These are phyloP conservation scores for Icerya purchasi DNA, from an alignment of 2,888 invertebrate genomes.

Conservation along the genomic window DNA sequence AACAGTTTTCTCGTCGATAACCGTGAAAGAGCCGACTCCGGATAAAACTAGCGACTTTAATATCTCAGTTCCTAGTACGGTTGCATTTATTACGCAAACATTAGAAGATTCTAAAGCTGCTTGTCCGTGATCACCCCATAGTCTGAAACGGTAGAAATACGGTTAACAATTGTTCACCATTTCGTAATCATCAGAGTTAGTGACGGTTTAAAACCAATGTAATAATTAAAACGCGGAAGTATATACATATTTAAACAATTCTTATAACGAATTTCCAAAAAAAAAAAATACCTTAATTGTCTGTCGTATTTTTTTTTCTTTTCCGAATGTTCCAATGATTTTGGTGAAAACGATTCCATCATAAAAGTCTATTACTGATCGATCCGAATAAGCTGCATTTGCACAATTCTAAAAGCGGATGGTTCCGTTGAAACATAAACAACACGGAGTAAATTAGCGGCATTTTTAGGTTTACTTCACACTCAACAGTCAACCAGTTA, in stretches of 20 bases:
- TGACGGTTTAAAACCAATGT: not conserved
- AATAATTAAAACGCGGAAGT: not conserved
- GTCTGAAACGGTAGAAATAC: no score
- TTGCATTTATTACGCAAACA: constrained; percentile 83
- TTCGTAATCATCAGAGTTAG: not conserved
- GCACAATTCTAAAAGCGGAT: no score
- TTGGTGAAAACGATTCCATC: constrained; percentile 46
- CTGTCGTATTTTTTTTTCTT: constrained; percentile 60
- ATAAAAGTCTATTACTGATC: not conserved
- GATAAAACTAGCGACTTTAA: constrained; percentile 87
- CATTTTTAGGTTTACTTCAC: no score
- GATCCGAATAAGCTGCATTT: no score
- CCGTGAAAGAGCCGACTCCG: constrained; percentile 77
- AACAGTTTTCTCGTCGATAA: constrained; percentile 71
- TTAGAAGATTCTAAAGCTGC: constrained; percentile 64
- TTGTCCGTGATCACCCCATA: constrained; percentile 99
- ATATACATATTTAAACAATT: not conserved
- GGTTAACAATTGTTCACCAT: no score
- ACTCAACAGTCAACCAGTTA: no score
- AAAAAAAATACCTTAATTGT: constrained; percentile 37
- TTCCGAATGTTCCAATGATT: constrained; percentile 50
- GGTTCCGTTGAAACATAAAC: no score
- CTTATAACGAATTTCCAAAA: not conserved
- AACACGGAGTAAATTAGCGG: no score
- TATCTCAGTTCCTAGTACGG: constrained; percentile 80